phyloP scores from a whole-genome alignment of 2,113 vertebrate species.

The Pyrgilauda ruficollis region DNA sequence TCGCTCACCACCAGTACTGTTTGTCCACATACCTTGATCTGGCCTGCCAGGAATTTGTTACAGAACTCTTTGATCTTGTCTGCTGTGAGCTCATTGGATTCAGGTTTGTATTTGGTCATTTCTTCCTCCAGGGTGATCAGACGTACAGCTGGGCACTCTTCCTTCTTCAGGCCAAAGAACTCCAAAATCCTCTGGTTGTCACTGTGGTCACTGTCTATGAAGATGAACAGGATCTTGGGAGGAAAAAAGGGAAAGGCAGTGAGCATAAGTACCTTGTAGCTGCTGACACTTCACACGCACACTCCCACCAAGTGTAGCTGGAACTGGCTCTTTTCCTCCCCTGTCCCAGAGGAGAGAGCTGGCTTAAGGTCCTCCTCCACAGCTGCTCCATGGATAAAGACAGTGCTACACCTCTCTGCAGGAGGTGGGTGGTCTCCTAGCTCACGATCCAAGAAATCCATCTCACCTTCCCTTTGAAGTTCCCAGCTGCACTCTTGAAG shows the following conservation, averaged over 20 bases:
- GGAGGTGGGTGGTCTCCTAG: not conserved
- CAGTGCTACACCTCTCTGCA: not conserved
- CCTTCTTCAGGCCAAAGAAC: constrained; percentile 97
- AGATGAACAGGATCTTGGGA: constrained; percentile 96
- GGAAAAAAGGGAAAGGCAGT: not conserved
- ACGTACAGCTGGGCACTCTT: constrained; percentile 93
- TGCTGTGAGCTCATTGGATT: constrained; percentile 80
- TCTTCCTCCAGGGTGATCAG: constrained; percentile 98
- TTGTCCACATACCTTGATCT: constrained; percentile 84
- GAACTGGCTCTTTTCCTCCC: not conserved
- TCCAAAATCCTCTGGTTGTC: constrained; percentile 98
- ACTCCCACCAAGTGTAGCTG: rapidly evolving
- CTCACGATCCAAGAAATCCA: not conserved
- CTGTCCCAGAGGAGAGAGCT: not conserved
- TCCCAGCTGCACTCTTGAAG: constrained; percentile 88
- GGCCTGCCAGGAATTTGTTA: constrained; percentile 86
- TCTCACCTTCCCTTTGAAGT: constrained; percentile 91
- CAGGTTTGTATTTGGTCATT: constrained; percentile 98
- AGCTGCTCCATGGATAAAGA: not conserved
- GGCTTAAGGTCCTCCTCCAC: not conserved
- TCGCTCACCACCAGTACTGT: not conserved
- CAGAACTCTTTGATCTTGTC: constrained; percentile 89
- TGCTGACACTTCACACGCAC: not conserved
- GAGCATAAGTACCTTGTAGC: not conserved
- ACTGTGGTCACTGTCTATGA: constrained; percentile 91